Evolutionary conservation across 2,888 invertebrate genomes (phyloP).

Genomic region (Rhingia rostrata): DNA sequence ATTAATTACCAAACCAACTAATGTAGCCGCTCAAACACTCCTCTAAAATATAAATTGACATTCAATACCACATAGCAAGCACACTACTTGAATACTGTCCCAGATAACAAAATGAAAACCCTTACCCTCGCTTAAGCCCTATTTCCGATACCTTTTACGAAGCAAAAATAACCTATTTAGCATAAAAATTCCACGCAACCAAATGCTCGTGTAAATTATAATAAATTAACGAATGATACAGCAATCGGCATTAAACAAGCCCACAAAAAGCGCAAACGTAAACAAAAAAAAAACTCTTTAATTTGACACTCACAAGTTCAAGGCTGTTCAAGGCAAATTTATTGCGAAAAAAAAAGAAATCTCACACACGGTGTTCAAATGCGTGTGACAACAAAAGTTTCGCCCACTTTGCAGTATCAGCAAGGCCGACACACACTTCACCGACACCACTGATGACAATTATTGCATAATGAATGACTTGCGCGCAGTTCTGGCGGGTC

Average conservation of each 20-base stretch:
- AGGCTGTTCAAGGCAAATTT: constrained; percentile 43
- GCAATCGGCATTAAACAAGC: neutral
- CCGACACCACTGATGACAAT: neutral
- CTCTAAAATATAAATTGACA: too few relatives aligned
- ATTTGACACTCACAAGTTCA: constrained; percentile 56
- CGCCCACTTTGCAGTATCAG: constrained; percentile 21
- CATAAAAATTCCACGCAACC: neutral
- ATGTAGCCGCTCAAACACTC: too few relatives aligned
- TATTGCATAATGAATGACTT: constrained; percentile 19
- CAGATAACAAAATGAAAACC: too few relatives aligned
- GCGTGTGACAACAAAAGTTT: constrained; percentile 34
- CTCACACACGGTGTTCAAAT: constrained; percentile 13
- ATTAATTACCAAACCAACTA: too few relatives aligned
- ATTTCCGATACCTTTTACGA: too few relatives aligned
- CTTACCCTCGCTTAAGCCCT: too few relatives aligned
- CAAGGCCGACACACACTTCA: constrained; percentile 4
- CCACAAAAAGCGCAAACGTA: constrained; percentile 17
- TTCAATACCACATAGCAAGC: too few relatives aligned
- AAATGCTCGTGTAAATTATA: constrained; percentile 39
- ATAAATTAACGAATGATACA: constrained; percentile 19
- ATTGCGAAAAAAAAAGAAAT: constrained; percentile 12
- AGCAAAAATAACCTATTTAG: too few relatives aligned
- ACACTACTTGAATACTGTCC: too few relatives aligned
- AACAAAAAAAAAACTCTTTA: constrained; percentile 52
- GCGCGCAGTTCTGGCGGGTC: neutral